Percentiles rank a stretch among this genome's conserved stretches.
phyloP scores from a whole-genome alignment of 2,113 vertebrate genomes.

The Megaptera novaeangliae region DNA sequence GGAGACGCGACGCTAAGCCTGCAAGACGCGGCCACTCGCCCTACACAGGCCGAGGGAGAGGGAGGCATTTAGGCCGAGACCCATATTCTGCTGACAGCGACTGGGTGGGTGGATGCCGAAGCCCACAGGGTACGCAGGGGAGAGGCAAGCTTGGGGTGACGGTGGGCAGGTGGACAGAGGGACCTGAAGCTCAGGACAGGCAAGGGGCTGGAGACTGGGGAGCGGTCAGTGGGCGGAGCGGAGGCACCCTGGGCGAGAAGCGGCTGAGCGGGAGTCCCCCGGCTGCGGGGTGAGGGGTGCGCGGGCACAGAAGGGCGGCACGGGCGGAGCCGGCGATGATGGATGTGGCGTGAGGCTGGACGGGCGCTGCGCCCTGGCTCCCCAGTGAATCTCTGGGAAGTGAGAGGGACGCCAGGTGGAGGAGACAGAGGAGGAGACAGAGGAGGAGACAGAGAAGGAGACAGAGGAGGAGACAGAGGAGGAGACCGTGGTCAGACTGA shows the following conservation, averaged over 20 bases:
- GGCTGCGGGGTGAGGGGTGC: rapidly evolving
- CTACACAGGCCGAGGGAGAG: neutral
- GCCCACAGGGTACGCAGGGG: neutral
- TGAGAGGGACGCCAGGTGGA: no score
- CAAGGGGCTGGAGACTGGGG: no score
- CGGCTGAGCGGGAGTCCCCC: neutral
- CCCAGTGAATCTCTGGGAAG: no score
- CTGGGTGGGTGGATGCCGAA: neutral
- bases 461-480: no score
- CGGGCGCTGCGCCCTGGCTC: no score
- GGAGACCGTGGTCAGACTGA: neutral
- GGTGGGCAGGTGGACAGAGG: neutral
- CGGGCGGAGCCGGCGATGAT: neutral
- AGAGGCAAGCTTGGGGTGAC: neutral
- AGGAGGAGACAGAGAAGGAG: no score
- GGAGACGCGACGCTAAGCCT: neutral
- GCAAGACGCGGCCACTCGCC: neutral
- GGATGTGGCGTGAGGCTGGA: neutral
- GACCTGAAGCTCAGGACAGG: neutral
- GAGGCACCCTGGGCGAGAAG: rapidly evolving
- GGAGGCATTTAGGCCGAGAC: neutral
- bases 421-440: no score
- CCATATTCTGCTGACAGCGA: neutral
- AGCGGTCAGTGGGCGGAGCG: rapidly evolving
- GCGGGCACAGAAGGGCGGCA: neutral